These are phyloP conservation scores for Onthophagus sagittarius DNA, from an alignment of 2,888 invertebrate species.

Conservation along the genomic window DNA sequence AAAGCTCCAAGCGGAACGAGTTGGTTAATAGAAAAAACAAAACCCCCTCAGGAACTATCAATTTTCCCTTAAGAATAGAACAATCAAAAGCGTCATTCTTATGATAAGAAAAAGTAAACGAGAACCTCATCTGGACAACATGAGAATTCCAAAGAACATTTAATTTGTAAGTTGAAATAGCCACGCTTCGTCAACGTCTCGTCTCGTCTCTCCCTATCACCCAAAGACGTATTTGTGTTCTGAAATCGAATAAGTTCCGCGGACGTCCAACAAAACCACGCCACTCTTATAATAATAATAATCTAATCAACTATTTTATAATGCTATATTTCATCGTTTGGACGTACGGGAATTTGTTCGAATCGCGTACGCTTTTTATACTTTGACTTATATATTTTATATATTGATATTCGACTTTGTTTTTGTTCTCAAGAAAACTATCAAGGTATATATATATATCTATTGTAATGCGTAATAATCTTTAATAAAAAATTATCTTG, in stretches of 20 bases:
- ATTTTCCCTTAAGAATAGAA: conserved; percentile 31
- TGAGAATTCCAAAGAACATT: not conserved
- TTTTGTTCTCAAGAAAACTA: not conserved
- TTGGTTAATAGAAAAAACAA: conserved; percentile 67
- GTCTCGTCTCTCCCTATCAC: conserved; percentile 1
- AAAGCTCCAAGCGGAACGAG: conserved; percentile 69
- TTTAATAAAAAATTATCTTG: not conserved
- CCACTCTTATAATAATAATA: conserved; percentile 5
- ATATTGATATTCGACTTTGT: conserved; percentile 3
- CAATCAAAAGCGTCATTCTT: conserved; percentile 16
- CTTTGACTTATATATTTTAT: conserved; percentile 23
- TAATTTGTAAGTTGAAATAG: conserved; percentile 10
- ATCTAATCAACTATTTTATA: conserved; percentile 1
- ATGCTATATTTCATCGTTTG: not conserved
- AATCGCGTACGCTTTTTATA: conserved; percentile 20
- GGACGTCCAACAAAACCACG: conserved; percentile 2
- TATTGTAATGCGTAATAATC: not conserved
- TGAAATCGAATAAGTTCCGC: conserved; percentile 6
- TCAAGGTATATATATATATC: not conserved
- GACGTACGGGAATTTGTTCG: not conserved
- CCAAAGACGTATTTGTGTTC: not conserved
- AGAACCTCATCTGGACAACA: not conserved
- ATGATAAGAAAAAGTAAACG: conserved; percentile 19
- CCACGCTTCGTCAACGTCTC: conserved; percentile 21
- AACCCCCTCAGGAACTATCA: conserved; percentile 58